These are phyloP conservation scores for Acridotheres tristis DNA, from an alignment of 2,797 vertebrate species.

Conservation along the genomic window DNA sequence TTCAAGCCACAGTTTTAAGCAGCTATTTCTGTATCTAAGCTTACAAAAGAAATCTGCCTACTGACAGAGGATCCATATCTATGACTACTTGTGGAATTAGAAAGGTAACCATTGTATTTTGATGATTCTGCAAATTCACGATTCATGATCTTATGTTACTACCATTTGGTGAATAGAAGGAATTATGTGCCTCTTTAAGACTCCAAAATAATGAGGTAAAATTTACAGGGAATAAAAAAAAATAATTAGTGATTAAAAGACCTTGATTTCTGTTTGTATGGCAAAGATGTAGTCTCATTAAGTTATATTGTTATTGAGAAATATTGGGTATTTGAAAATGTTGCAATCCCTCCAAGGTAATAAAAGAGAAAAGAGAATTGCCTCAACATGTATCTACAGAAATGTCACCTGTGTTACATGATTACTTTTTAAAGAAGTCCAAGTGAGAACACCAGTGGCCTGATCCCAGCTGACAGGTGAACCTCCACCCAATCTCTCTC, in stretches of 20 bases:
- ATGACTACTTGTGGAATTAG: neutral
- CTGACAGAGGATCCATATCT: neutral
- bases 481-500: rapidly evolving
- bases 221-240: rapidly evolving
- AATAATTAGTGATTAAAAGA: neutral
- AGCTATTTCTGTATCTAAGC: neutral
- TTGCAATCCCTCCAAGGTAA: neutral
- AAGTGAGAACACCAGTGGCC: neutral
- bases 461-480: neutral
- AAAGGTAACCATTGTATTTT: neutral
- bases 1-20: neutral
- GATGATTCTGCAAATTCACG: neutral
- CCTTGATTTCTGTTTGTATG: neutral
- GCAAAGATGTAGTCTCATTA: neutral
- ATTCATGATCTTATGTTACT: neutral
- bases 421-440: neutral
- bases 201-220: neutral
- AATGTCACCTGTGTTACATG: neutral
- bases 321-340: neutral
- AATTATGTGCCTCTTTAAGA: rapidly evolving
- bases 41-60: neutral
- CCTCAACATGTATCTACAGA: neutral
- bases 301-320: neutral
- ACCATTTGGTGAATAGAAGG: neutral
- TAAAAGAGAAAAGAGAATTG: neutral